These are phyloP conservation scores for Ciconia boyciana DNA, from an alignment of 2,113 vertebrate species.

Conservation along the genomic window DNA sequence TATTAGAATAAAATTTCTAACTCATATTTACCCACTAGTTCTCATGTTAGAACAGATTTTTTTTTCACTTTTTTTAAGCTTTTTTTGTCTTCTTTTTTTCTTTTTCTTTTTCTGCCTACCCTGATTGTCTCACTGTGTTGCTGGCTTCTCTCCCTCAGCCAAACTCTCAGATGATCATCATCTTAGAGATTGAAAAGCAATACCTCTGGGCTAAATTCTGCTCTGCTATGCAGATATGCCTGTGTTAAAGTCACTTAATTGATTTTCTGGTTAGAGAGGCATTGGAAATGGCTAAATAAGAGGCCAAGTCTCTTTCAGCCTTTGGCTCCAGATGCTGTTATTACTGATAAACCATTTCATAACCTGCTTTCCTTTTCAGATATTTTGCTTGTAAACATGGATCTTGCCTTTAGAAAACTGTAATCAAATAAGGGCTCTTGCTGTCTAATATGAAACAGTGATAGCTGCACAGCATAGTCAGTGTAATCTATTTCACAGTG, in stretches of 20 bases:
- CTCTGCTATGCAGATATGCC: neutral
- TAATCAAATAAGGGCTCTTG: conserved; percentile 15
- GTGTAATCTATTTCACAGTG: conserved; percentile 32
- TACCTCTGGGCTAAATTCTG: neutral
- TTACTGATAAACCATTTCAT: conserved; percentile 14
- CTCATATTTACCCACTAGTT: neutral
- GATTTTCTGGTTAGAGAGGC: conserved; percentile 19
- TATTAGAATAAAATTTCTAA: neutral
- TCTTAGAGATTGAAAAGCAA: neutral
- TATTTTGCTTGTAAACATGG: conserved; percentile 1
- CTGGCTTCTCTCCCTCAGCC: neutral
- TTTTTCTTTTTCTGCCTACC: neutral
- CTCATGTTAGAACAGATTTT: neutral
- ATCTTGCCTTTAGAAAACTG: conserved; percentile 24
- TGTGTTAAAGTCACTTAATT: neutral
- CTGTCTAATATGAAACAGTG: neutral
- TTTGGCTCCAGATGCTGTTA: neutral
- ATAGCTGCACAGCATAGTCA: neutral
- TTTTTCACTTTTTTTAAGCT: neutral
- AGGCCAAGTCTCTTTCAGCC: neutral
- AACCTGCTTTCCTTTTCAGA: conserved; percentile 21
- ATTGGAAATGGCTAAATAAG: neutral
- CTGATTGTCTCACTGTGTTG: neutral
- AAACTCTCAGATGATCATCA: neutral
- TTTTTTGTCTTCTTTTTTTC: no score